Evolutionary conservation across 2,888 invertebrate species (phyloP).

Genomic region (Baccha elongata): DNA sequence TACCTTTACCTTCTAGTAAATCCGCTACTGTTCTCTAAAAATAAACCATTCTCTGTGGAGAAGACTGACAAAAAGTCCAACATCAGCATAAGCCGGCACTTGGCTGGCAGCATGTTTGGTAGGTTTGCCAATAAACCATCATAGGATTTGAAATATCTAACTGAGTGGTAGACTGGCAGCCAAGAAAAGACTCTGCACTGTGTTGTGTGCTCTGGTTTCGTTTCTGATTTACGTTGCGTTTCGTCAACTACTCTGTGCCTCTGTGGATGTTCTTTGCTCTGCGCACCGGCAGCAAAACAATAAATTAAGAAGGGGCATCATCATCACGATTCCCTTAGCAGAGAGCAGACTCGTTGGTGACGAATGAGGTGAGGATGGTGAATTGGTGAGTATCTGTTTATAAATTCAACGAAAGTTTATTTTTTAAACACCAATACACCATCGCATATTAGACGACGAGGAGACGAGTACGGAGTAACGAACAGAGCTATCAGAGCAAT

Average conservation of each 20-base stretch:
- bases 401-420: constrained; percentile 43
- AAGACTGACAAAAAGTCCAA: background rate
- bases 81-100: constrained; percentile 22
- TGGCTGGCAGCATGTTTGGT: constrained; percentile 25
- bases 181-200: background rate
- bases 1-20: too few species aligned
- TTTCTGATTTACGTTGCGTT: constrained; percentile 45
- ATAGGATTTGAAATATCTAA: background rate
- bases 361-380: background rate
- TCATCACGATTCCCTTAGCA: background rate
- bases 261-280: constrained; percentile 2
- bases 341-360: background rate
- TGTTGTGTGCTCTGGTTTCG: background rate
- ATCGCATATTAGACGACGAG: constrained; percentile 28
- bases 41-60: too few species aligned
- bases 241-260: constrained; percentile 32
- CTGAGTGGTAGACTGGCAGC: background rate
- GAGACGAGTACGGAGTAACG: background rate
- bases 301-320: constrained; percentile 31
- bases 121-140: constrained; percentile 3
- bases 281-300: constrained; percentile 30
- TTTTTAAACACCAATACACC: constrained; percentile 28
- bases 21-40: too few species aligned
- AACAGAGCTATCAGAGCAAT: constrained; percentile 17
- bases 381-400: background rate